Evolutionary conservation across 2,888 invertebrate genomes (phyloP).

Genomic region (Dryobota labecula): DNA sequence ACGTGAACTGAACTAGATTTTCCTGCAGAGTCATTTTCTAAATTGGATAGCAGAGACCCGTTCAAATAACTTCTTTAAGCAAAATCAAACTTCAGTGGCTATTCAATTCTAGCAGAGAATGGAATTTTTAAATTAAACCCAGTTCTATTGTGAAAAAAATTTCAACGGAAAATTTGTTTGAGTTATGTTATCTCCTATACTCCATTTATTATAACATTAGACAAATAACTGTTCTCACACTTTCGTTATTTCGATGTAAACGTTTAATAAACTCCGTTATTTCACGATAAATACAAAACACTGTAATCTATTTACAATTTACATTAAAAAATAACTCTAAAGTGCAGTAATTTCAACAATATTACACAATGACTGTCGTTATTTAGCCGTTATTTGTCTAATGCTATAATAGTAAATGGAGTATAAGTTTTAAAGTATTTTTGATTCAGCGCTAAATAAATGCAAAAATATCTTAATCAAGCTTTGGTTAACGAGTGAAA

Average conservation of each 20-base stretch:
- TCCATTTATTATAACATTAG: too few relatives aligned
- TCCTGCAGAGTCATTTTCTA: slow-evolving; percentile 46
- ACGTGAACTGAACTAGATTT: slow-evolving; percentile 31
- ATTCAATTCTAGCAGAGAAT: slow-evolving; percentile 31
- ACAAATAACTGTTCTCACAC: too few relatives aligned
- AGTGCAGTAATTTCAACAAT: too few relatives aligned
- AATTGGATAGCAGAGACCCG: slow-evolving; percentile 46
- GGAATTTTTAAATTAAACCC: slow-evolving; percentile 43
- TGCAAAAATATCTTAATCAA: slow-evolving; percentile 17
- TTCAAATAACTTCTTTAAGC: slow-evolving; percentile 48
- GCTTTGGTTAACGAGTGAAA: neutral
- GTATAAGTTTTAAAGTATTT: slow-evolving; percentile 24
- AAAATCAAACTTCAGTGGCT: slow-evolving; percentile 48
- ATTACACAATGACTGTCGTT: too few relatives aligned
- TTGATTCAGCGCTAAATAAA: slow-evolving; percentile 15
- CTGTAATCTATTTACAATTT: too few relatives aligned
- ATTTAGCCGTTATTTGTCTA: too few relatives aligned
- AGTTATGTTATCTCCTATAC: neutral
- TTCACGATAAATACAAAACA: too few relatives aligned
- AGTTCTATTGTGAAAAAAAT: neutral
- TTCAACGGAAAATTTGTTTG: slow-evolving; percentile 22
- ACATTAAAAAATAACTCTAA: too few relatives aligned
- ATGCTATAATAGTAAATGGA: too few relatives aligned
- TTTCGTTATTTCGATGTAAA: too few relatives aligned
- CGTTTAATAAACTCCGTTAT: too few relatives aligned